Base-by-base conservation (phyloP, 1,140 invertebrate species). In the Pissodes strobi region DNA sequence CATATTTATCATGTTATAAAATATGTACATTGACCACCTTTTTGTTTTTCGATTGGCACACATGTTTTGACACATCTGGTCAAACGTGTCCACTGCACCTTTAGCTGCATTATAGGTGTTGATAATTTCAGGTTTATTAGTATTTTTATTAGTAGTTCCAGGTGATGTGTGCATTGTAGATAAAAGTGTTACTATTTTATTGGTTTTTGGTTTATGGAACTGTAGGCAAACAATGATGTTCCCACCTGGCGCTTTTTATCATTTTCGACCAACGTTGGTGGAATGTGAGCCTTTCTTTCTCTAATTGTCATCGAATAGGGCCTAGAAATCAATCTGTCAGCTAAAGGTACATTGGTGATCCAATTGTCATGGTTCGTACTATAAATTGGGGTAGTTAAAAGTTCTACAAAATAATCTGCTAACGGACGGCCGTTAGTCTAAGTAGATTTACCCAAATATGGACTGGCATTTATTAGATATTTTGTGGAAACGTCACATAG, bases 221-320 rank as follows among this genome's bases (percentile, higher is more conserved):
- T 41, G 39, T n/a, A n/a, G n/a, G n/a, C n/a, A n/a, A n/a, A n/a
- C n/a, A n/a, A n/a, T n/a, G n/a, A n/a, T n/a, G n/a, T 17, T 8
- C 6, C 6, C 39, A 41, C 6, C 6, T 13, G 13, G 13, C 13
- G 39, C 4, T 41, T 5, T 41, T 41, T 13, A 41, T 41, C 39
- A 41, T 41, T 41, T 41, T 41, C 39, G 39, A 41, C 39, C 39
- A 41, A n/a, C 39, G 13, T 41, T 41, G 39, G 39, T 41, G 39
- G 39, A n/a, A 6, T 41, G 39, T 41, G 39, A 12, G 39, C 3
- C 39, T 41, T 41, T 8, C 13, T 17, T 41, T 34, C n/a, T n/a
- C 30, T 5, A 41, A 41, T 41, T 41, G 39, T 41, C 39, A 41
- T 8, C 39, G 39, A 41, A 41, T 41, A 41, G 13, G 39, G 39